Conservation (phyloP, 2,888 invertebrate species). For the Tanypteryx hageni region DNA sequence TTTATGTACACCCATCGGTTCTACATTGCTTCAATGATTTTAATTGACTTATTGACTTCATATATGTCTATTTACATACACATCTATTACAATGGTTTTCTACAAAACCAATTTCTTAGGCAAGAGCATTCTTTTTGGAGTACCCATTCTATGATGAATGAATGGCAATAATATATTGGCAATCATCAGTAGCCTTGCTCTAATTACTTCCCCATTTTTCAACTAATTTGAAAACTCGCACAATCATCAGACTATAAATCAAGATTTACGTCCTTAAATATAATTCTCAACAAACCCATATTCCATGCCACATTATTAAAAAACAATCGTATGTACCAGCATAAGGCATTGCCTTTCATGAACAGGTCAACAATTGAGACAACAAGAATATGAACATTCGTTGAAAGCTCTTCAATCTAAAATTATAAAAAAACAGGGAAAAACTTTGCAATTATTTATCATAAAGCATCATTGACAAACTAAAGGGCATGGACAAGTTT, state of each 20-base stretch:
- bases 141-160: constrained; percentile 55
- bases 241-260: constrained; percentile 4
- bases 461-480: constrained; percentile 43
- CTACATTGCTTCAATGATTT: constrained; percentile 62
- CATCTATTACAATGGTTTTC: constrained; percentile 57
- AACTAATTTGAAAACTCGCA: constrained; percentile 20
- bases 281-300: not conserved
- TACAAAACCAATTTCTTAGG: constrained; percentile 56
- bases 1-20: constrained; percentile 59
- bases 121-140: constrained; percentile 52
- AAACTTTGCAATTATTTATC: not conserved
- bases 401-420: not conserved
- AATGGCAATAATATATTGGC: constrained; percentile 56
- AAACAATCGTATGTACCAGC: constrained; percentile 41
- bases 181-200: constrained; percentile 29
- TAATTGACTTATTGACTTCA: constrained; percentile 64
- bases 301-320: constrained; percentile 24
- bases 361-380: constrained; percentile 45
- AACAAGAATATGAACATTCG: constrained; percentile 32
- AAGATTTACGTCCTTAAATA: constrained; percentile 9
- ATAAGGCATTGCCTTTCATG: constrained; percentile 30
- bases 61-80: constrained; percentile 60
- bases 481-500: constrained; percentile 52
- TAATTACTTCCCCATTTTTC: constrained; percentile 47
- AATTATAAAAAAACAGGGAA: not conserved